Base-by-base conservation (phyloP, 2,888 invertebrate species). In the Drosophila kambysellisi region DNA sequence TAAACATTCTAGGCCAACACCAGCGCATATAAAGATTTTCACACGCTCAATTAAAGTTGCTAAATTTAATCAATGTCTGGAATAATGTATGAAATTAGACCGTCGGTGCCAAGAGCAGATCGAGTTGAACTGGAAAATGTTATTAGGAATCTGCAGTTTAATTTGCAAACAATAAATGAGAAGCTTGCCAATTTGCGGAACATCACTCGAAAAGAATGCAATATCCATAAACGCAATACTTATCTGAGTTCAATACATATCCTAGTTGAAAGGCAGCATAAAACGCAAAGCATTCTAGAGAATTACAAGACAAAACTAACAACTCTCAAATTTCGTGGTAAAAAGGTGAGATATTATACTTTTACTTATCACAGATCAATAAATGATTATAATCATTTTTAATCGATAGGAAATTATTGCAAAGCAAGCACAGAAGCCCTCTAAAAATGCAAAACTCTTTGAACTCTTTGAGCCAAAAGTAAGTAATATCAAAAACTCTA, bases 381-480 rank as follows among this genome's bases (percentile, higher is more conserved):
- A 29, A 50, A 6, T 25, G 15, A 25, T n/a, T 17, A 37, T 0
- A 25, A 11, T 50, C 3, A n/a, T 57, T 5, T 29, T 30, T 50
- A 20, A 4, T 29, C 32, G 0, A 35, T 12, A 74, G 74, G 9
- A 61, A 15, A 8, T 20, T 2, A 12, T 50, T 17, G 4, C 32
- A 15, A 51, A 30, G 37, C 25, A 15, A 54, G 20, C 4, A 0
- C 41, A 54, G 8, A 62, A 30, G 25, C 50, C 43, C 7, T 12
- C 25, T 0, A 70, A 52, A 70, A 77, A 79, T 35, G 12, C 15
- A 2, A 79, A 79, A 7, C 69, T 79, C 12, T 43, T 63, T n/a
- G 78, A 79, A 33, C 65, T 79, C 8, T 69, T 79, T n/a, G 76
- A 76, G 1, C 7, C 64, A 30, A 35, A 43, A 17, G 78, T 78